Base-by-base conservation (phyloP, 1,140 invertebrate genomes). In the Polyergus mexicanus region DNA sequence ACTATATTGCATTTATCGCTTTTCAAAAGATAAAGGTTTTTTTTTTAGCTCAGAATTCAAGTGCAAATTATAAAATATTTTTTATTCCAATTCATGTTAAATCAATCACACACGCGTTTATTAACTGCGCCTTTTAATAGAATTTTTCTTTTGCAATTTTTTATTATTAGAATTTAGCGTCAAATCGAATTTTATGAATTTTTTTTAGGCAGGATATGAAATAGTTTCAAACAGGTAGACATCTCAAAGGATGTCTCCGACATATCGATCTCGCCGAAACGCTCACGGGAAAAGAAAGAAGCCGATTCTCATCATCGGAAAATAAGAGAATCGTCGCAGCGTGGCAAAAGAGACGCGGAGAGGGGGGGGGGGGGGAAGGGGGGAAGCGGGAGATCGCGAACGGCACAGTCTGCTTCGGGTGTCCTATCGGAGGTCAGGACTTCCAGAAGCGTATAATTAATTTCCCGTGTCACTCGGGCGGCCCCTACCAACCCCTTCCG, bases 381-480 rank as follows among this genome's bases (percentile, higher is more conserved):
- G 38, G 71, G 56, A 22, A 32, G 60, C 8, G 25, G 38, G 66
- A 44, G 66, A 41, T 41, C 78, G 78, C 68, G 54, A 62, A 74
- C 66, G 68, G 54, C 41, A 68, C 66, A 81, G 25, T 84, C 88
- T 86, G 88, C 83, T 81, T 81, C 35, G 83, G 74, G 74, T 69
- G 54, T 84, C 47, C 68, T 66, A 56, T 58, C 86, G 84, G 80
- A 90, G 89, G 84, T 90, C 87, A 90, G 88, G 94, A 95, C 92
- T 94, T 94, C 93, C 92, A 94, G 92, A 62, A 93, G 91, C 93
- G 94, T 94, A 94, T 95, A 95, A 95, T 95, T 95, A 95, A 95
- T 95, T 94, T 94, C 92, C 94, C 93, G 92, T 95, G 94, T 95
- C 94, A 94, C 90, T 87, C 84, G 85, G 85, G 78, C 88, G 86